These are phyloP conservation scores for Gasteruption jaculator DNA, from an alignment of 2,888 invertebrate genomes.

Conservation along the genomic window DNA sequence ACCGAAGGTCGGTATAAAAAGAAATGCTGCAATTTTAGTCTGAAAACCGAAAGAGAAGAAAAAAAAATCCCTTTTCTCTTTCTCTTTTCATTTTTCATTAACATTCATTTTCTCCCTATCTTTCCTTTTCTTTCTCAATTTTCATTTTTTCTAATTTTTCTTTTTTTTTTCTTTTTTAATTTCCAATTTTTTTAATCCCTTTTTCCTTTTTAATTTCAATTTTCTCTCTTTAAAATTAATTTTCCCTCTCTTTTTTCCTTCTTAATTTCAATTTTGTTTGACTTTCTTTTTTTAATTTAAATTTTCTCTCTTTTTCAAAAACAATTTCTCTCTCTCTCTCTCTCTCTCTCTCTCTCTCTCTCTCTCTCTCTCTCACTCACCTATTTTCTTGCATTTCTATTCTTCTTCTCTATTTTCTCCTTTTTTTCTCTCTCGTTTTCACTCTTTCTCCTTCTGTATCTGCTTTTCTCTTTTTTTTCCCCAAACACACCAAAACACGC, in stretches of 20 bases:
- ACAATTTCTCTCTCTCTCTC: background rate
- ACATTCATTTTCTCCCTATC: too few species aligned
- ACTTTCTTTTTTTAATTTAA: too few species aligned
- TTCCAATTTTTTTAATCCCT: too few species aligned
- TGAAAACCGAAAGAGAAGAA: too few species aligned
- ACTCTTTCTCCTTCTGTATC: slow-evolving; percentile 23
- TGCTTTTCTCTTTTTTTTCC: slow-evolving; percentile 33
- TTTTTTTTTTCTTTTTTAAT: slow-evolving; percentile 9
- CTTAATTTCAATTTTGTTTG: too few species aligned
- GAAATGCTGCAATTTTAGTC: too few species aligned
- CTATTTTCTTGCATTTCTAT: slow-evolving; percentile 1
- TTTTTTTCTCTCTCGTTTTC: slow-evolving; percentile 25
- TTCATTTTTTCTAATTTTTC: background rate
- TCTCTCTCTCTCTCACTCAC: background rate
- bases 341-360: slow-evolving; percentile 1
- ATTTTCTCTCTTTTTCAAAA: too few species aligned
- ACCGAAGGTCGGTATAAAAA: slow-evolving; percentile 47
- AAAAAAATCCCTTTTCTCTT: slow-evolving; percentile 16
- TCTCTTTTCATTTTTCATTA: too few species aligned
- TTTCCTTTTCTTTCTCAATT: slow-evolving; percentile 6
- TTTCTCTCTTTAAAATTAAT: too few species aligned
- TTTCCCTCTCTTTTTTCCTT: too few species aligned
- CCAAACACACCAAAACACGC: slow-evolving; percentile 21
- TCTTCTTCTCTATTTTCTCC: slow-evolving; percentile 27
- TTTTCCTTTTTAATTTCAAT: too few species aligned